phyloP scores from a whole-genome alignment of 2,888 invertebrate species.

The Acleris sparsana region DNA sequence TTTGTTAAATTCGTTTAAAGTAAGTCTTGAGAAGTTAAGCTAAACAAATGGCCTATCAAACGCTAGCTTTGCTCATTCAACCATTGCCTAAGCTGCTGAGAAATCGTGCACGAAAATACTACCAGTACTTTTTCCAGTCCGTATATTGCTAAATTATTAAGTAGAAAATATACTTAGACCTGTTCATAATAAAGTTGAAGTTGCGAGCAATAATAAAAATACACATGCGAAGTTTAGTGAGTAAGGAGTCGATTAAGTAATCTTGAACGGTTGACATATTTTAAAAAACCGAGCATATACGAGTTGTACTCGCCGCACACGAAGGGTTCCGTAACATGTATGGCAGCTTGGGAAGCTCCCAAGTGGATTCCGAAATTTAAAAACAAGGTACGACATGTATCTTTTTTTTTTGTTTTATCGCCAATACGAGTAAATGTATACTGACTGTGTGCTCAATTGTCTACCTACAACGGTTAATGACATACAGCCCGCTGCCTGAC shows the following conservation, averaged over 20 bases:
- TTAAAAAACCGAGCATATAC: no score
- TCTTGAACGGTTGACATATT: no score
- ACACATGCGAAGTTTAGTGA: background rate
- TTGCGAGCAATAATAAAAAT: background rate
- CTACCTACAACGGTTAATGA: no score
- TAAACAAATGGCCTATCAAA: conserved; percentile 14
- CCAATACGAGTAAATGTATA: no score
- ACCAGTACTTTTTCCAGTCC: background rate
- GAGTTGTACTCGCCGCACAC: no score
- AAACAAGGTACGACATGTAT: no score
- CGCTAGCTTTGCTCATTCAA: conserved; percentile 12
- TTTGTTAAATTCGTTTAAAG: background rate
- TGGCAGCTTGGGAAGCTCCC: no score
- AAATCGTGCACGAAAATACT: conserved; percentile 11
- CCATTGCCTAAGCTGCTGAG: conserved; percentile 16
- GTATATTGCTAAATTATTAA: background rate
- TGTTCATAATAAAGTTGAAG: background rate
- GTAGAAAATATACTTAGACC: background rate
- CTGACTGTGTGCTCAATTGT: no score
- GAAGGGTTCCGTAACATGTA: no score
- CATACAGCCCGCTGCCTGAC: no score
- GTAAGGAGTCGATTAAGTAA: background rate
- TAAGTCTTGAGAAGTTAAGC: conserved; percentile 13
- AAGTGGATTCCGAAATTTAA: no score
- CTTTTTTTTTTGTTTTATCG: no score